Conservation (phyloP, 2,797 vertebrate genomes). For the Naso thynnoides region DNA sequence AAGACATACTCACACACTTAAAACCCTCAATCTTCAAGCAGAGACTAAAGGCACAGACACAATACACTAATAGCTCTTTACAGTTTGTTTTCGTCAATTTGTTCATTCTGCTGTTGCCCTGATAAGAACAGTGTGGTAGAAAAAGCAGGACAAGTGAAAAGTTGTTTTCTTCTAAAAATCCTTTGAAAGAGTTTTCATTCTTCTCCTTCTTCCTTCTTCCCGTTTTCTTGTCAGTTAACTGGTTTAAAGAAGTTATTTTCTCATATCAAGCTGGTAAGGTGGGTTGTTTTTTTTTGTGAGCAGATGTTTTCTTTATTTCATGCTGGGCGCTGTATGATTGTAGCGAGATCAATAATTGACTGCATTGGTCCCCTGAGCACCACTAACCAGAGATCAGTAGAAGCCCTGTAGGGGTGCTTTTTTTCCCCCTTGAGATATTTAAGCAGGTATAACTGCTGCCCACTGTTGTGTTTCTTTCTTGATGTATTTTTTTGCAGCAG, state of each 20-base stretch:
- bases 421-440: conserved; percentile 43
- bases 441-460: conserved; percentile 50
- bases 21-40: conserved; percentile 42
- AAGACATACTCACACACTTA: conserved; percentile 21
- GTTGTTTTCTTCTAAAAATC: conserved; percentile 37
- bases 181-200: conserved; percentile 27
- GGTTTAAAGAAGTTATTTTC: conserved; percentile 59
- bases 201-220: background rate
- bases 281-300: conserved; percentile 45
- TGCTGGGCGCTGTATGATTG: conserved; percentile 65
- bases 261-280: conserved; percentile 47
- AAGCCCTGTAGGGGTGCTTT: conserved; percentile 48
- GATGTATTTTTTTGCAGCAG: conserved; percentile 1
- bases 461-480: conserved; percentile 38
- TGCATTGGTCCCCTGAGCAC: conserved; percentile 62
- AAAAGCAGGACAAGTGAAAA: conserved; percentile 50
- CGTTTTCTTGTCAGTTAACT: conserved; percentile 47
- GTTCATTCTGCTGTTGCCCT: conserved; percentile 48
- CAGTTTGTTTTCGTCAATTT: conserved; percentile 56
- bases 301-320: conserved; percentile 67
- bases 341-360: conserved; percentile 73
- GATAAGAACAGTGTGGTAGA: conserved; percentile 55
- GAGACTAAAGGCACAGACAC: conserved; percentile 37
- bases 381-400: conserved; percentile 70
- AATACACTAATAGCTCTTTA: conserved; percentile 48